Base-by-base conservation (phyloP, 2,888 invertebrate genomes). In the Chydorus sphaericus region DNA sequence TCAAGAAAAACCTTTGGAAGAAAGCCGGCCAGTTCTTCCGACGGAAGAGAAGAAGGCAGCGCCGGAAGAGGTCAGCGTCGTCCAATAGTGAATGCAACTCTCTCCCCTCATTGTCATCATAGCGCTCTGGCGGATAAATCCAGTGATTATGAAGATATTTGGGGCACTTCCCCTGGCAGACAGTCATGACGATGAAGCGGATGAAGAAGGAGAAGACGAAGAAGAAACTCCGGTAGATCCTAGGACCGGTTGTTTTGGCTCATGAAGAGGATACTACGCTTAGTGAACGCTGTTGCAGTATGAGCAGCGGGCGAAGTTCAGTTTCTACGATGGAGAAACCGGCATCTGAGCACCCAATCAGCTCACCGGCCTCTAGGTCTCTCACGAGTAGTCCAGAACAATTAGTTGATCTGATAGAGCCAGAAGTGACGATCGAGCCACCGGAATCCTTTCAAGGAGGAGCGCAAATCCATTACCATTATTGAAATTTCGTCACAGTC, bases 101-200 rank as follows among this genome's bases (percentile, higher is more conserved):
- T 54, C 10, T 54, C 55, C 3, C 54, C 82, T 54, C 90, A 90
- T 66, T 90, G 85, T 67, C 44, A 44, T 44, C 77, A 85, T 63
- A 90, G 90, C 69, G 85, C 85, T 1, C 75, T 92, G 31, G 84
- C 86, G 60, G 93, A 93, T 67, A 92, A 92, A 73, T 83, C 87
- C 48, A 91, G 91, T 64, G 93, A 93, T 70, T 93, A 93, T 67
- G 93, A 93, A 72, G 93, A 93, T 68, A 83, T 93, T 63, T 93
- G 93, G 92, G 80, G 83, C 60, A 79, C 81, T 62, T 66, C 68
- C 18, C 64, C 68, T 10, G 44, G 44, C 6, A n/a, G 44, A 23
- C 26, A 44, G 44, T 26, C 44, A 44, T 16, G 44, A 44, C 26
- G 44, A 44, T 26, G n/a, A n/a, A n/a, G n/a, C n/a, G n/a, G 44